phyloP scores from a whole-genome alignment of 2,888 invertebrate genomes.

The Chelonus formosanus region DNA sequence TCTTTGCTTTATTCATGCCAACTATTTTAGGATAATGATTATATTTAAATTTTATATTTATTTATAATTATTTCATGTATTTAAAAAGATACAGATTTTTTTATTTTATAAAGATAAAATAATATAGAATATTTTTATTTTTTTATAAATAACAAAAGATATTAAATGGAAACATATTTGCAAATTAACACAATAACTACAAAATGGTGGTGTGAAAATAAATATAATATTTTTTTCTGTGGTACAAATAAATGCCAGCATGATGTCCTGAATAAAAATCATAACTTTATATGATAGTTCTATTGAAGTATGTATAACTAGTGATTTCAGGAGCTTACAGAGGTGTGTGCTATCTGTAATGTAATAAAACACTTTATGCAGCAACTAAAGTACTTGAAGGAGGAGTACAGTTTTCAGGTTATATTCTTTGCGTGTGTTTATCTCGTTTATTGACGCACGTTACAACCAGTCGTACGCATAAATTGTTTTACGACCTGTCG shows the following conservation, averaged over 20 bases:
- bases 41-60: no score
- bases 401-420: slow-evolving; percentile 34
- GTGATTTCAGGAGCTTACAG: slow-evolving; percentile 17
- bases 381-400: slow-evolving; percentile 53
- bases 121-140: no score
- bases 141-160: no score
- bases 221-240: neutral
- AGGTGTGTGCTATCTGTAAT: slow-evolving; percentile 42
- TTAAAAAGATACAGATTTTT: no score
- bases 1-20: neutral
- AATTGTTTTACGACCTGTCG: slow-evolving; percentile 64
- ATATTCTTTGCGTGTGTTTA: slow-evolving; percentile 49
- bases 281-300: slow-evolving; percentile 57
- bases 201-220: no score
- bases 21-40: no score
- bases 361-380: slow-evolving; percentile 62
- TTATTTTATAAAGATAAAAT: no score
- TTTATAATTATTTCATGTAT: no score
- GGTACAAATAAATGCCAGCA: slow-evolving; percentile 19
- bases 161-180: no score
- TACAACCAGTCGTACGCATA: slow-evolving; percentile 61
- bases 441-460: slow-evolving; percentile 58
- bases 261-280: slow-evolving; percentile 19
- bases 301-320: slow-evolving; percentile 57
- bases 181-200: no score